Base-by-base conservation (phyloP, 2,113 vertebrate genomes). In the Pelvicachromis taeniatus region DNA sequence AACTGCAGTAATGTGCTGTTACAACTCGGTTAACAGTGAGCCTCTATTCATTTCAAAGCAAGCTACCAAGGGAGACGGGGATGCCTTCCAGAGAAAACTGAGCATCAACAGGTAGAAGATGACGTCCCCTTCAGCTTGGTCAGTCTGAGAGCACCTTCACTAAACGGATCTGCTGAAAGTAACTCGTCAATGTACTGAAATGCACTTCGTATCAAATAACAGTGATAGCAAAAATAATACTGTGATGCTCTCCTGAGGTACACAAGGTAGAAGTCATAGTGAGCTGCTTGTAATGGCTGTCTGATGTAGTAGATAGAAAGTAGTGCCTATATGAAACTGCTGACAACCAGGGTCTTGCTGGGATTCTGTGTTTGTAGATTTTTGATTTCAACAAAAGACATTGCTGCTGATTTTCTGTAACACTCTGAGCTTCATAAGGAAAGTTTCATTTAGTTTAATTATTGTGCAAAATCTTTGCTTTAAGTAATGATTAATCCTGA, bases 21-120 rank as follows among this genome's bases (percentile, higher is more conserved):
- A 58, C 5, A 12, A 68, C 21, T 3, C 26, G 7, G 48, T 23
- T 81, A 48, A 87, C 53, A 2, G 23, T 55, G 14, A 82, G n/a
- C 21, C 5, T 55, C 17, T 52, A 6, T 93, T 82, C 7, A 78
- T 78, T 77, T 84, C 56, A 63, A 88, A 99, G 98, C 96, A 98
- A 95, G 94, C 98, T 81, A 98, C 97, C 0, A 96, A 96, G 6
- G 97, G 97, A 54, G 98, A 99, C 0, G 97, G 98, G 9, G 94
- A 96, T n/a, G 86, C 96, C 68, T 99, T 99, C 90, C 97, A 99
- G 96, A 96, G 91, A 91, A 96, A 96, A 91, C 92, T 97, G 0
- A 97, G 98, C 63, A 90, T 96, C 78, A 84, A 82, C 26, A 61
- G 89, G 59, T 96, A 96, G 95, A 94, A 82, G 79, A 81, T 5